A percentile compares a stretch with the other conserved stretches of the same genome.
These are phyloP conservation scores for Protonibea diacanthus DNA, from an alignment of 2,797 vertebrate genomes.

Conservation along the genomic window DNA sequence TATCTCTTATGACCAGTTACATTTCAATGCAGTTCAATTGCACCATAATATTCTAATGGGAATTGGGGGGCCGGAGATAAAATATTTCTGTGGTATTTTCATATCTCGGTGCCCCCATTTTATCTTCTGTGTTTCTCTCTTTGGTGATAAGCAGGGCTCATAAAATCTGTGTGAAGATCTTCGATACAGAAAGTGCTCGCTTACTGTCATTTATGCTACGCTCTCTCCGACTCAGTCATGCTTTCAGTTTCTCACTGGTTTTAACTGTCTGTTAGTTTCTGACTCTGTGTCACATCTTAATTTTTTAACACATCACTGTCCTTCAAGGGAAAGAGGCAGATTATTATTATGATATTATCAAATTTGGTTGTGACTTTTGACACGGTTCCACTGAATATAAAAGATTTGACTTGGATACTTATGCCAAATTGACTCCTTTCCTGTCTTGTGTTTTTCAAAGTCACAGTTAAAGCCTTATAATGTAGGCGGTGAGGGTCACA, in stretches of 20 bases:
- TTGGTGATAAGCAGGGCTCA: constrained; percentile 68
- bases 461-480: background rate
- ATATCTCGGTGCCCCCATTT: constrained; percentile 58
- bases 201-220: constrained; percentile 60
- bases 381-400: constrained; percentile 43
- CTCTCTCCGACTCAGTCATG: constrained; percentile 57
- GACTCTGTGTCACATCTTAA: constrained; percentile 63
- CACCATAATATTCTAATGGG: constrained; percentile 56
- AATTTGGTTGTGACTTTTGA: constrained; percentile 37
- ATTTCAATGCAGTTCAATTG: constrained; percentile 60
- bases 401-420: constrained; percentile 19
- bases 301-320: constrained; percentile 62
- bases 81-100: constrained; percentile 63
- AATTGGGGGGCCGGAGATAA: constrained; percentile 57
- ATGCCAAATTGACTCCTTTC: constrained; percentile 24
- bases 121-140: constrained; percentile 58
- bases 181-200: constrained; percentile 57
- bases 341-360: constrained; percentile 53
- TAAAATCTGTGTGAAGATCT: constrained; percentile 70
- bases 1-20: constrained; percentile 48
- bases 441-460: constrained; percentile 9
- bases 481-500: background rate
- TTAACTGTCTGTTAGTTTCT: constrained; percentile 53
- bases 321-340: constrained; percentile 49
- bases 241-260: constrained; percentile 55